A percentile compares a stretch with the other conserved stretches of the same genome.
phyloP scores from a whole-genome alignment of 1,140 invertebrate genomes.

The Polyergus mexicanus region DNA sequence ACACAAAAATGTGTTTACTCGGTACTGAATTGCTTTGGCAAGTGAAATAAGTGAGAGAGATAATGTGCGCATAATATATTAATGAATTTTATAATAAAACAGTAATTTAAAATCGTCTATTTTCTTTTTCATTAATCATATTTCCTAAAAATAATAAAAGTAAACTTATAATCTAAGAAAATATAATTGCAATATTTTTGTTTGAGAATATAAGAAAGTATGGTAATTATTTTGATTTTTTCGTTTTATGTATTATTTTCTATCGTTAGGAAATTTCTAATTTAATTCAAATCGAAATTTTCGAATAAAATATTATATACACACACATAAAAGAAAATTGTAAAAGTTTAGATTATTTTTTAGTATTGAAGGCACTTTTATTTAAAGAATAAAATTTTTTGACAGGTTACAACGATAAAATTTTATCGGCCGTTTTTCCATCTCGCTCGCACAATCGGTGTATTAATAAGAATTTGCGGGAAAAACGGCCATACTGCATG shows the following conservation, averaged over 20 bases:
- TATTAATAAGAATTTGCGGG: constrained; percentile 56
- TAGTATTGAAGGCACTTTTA: constrained; percentile 83
- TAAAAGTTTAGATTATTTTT: constrained; percentile 19
- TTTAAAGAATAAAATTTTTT: constrained; percentile 81
- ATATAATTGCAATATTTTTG: neutral
- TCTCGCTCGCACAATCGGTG: constrained; percentile 29
- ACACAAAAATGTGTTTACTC: constrained; percentile 72
- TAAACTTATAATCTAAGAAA: neutral
- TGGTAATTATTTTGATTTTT: neutral
- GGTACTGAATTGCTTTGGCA: constrained; percentile 72
- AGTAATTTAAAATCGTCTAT: constrained; percentile 43
- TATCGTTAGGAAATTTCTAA: constrained; percentile 10
- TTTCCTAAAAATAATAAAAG: neutral
- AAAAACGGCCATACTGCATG: constrained; percentile 72
- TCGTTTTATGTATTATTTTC: neutral
- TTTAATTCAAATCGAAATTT: constrained; percentile 22
- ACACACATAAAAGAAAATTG: neutral
- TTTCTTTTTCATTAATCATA: neutral
- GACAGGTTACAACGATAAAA: constrained; percentile 79
- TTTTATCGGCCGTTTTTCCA: constrained; percentile 76
- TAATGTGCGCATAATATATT: constrained; percentile 73
- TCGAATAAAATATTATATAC: constrained; percentile 6
- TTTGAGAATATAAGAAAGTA: neutral
- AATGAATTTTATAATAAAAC: constrained; percentile 82
- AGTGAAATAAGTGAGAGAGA: constrained; percentile 71